Evolutionary conservation across 2,113 vertebrate species (phyloP), one percentile per base, ranked within the genome.

Genomic region (Ranitomeya variabilis): DNA sequence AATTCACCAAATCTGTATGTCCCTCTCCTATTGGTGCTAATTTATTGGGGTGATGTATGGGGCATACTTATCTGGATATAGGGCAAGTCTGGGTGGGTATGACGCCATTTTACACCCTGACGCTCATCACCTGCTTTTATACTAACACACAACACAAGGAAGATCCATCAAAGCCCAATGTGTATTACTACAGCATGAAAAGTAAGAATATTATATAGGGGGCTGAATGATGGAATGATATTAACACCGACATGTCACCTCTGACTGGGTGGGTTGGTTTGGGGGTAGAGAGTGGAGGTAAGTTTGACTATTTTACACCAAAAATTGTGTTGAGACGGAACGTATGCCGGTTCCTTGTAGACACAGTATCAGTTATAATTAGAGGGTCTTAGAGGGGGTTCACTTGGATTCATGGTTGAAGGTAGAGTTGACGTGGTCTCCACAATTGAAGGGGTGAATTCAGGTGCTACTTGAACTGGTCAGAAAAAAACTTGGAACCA

Each of bases 291-390:
- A 69, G 14, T 55, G 82, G 71, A 87, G 21, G 14, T 26, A 71
- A 51, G 59, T 87, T 31, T 55, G 2, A 66, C 16, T 19, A n/a
- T 71, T 37, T 55, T 79, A 55, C 86, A 80, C 86, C 86, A 57
- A 54, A 31, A 14, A 67, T 23, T 8, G 59, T 67, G n/a, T 14
- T 86, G 74, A 54, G 59, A 52, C 57, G 59, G 64, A 54, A 55
- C 12, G 12, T 67, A 69, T 15, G 66, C 59, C 90, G 23, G 86
- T 91, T 81, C 81, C 26, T 90, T 88, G 66, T 82, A 82, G 91
- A 90, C 87, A 89, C 62, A 89, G 89, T 76, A 1, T 15, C 26
- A 3, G 80, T 74, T 45, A 67, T 37, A 87, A 85, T 83, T 84
- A 6, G 45, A 78, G 51, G 76, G 89, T 79, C 86, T 82, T 60